These are phyloP conservation scores for Achlya flavicornis DNA, from an alignment of 2,888 invertebrate species.

Conservation along the genomic window DNA sequence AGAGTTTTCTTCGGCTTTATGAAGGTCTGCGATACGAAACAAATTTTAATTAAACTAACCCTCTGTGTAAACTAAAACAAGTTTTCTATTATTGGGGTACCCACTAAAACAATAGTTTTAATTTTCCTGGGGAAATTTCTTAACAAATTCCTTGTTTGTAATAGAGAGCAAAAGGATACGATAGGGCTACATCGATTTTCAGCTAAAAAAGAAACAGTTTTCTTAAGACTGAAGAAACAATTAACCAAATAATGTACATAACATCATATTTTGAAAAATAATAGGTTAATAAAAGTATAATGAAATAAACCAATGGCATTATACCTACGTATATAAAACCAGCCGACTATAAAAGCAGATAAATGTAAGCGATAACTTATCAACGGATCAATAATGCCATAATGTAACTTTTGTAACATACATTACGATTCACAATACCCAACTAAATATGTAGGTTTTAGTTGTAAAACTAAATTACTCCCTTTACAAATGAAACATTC, in stretches of 20 bases:
- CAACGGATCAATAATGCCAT: conserved; percentile 72
- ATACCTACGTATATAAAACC: conserved; percentile 26
- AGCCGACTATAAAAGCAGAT: conserved; percentile 52
- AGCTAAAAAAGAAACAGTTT: not conserved
- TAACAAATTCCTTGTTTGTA: not conserved
- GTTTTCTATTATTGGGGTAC: not conserved
- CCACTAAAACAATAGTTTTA: not conserved
- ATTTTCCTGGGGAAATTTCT: not conserved
- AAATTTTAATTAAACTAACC: not conserved
- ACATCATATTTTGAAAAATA: not conserved
- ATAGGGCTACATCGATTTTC: not conserved
- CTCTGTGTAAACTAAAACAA: not conserved
- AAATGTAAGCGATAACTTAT: conserved; percentile 74
- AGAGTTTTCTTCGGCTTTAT: too few relatives aligned
- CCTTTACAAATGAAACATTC: not conserved
- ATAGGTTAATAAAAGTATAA: not conserved
- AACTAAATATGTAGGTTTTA: not conserved
- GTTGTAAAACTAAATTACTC: not conserved
- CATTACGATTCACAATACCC: conserved; percentile 7
- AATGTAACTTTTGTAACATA: conserved; percentile 55
- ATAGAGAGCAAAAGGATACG: not conserved
- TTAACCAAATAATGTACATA: not conserved
- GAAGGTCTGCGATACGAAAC: not conserved
- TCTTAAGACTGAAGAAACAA: not conserved
- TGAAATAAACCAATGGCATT: not conserved